phyloP scores from a whole-genome alignment of 2,888 invertebrate genomes.

The Xestia c-nigrum region DNA sequence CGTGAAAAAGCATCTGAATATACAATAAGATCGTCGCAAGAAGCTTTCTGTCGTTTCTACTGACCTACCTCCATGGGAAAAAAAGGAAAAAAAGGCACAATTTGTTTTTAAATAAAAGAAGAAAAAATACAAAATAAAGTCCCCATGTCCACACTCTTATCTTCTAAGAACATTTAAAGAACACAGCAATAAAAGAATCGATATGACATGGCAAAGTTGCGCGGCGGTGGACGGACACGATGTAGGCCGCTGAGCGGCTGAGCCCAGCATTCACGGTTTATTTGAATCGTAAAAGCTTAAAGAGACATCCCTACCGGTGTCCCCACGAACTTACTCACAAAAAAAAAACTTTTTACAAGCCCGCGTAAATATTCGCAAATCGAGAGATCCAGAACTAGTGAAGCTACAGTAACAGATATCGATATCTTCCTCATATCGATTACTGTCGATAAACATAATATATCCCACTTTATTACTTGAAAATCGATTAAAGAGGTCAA shows the following conservation, averaged over 20 bases:
- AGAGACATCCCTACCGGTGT: constrained; percentile 64
- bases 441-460: constrained; percentile 34
- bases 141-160: constrained; percentile 26
- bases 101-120: not conserved
- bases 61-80: not conserved
- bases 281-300: constrained; percentile 61
- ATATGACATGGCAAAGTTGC: constrained; percentile 29
- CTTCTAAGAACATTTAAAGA: constrained; percentile 50
- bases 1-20: not conserved
- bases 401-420: constrained; percentile 62
- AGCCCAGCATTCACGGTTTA: constrained; percentile 49
- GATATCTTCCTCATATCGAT: constrained; percentile 60
- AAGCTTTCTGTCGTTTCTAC: not conserved
- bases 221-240: too few relatives aligned
- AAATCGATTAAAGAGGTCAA: constrained; percentile 45
- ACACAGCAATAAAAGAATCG: constrained; percentile 49
- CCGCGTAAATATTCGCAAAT: constrained; percentile 37
- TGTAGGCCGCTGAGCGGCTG: constrained; percentile 36
- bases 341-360: constrained; percentile 20
- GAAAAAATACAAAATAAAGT: constrained; percentile 13
- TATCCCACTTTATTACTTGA: constrained; percentile 45
- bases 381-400: constrained; percentile 66
- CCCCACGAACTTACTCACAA: constrained; percentile 33
- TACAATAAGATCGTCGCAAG: not conserved
- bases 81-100: not conserved